These are phyloP conservation scores for Aleiodes leptofemur DNA, from an alignment of 2,888 invertebrate genomes.

Conservation along the genomic window DNA sequence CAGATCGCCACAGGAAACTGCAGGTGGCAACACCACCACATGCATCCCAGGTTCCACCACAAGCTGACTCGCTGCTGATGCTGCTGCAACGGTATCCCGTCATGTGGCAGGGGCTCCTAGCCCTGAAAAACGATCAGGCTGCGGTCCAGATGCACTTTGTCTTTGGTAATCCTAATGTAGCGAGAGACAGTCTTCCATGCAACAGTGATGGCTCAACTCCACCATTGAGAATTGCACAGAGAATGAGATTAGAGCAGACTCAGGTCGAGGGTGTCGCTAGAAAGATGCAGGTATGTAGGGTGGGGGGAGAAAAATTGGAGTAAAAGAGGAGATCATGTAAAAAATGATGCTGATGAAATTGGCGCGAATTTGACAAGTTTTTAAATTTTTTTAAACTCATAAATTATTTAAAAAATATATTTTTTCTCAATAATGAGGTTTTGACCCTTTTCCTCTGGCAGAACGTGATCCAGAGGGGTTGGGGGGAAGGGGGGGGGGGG, in stretches of 20 bases:
- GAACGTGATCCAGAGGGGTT: too few relatives aligned
- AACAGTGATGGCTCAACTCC: conserved; percentile 90
- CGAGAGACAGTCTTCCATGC: conserved; percentile 90
- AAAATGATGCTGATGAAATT: too few relatives aligned
- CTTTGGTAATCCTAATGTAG: conserved; percentile 93
- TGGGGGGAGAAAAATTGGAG: too few relatives aligned
- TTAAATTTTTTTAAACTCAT: too few relatives aligned
- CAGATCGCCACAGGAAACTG: conserved; percentile 77
- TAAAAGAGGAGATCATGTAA: too few relatives aligned
- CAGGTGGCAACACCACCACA: conserved; percentile 77
- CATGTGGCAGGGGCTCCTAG: conserved; percentile 97
- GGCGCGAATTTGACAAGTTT: too few relatives aligned
- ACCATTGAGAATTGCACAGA: conserved; percentile 94
- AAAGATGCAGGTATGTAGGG: conserved; percentile 90
- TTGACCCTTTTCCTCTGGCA: too few relatives aligned
- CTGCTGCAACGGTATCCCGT: conserved; percentile 94
- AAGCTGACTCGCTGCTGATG: conserved; percentile 89
- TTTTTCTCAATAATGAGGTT: too few relatives aligned
- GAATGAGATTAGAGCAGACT: conserved; percentile 96
- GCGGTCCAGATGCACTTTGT: conserved; percentile 99
- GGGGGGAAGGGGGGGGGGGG: too few relatives aligned
- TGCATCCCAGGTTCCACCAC: conserved; percentile 87
- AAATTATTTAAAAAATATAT: too few relatives aligned
- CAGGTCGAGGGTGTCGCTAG: conserved; percentile 97
- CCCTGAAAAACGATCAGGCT: conserved; percentile 96